A percentile compares a stretch with the other conserved stretches of the same genome.
Conservation (phyloP, 2,888 invertebrate genomes). For the Drosophila hamatofila region DNA sequence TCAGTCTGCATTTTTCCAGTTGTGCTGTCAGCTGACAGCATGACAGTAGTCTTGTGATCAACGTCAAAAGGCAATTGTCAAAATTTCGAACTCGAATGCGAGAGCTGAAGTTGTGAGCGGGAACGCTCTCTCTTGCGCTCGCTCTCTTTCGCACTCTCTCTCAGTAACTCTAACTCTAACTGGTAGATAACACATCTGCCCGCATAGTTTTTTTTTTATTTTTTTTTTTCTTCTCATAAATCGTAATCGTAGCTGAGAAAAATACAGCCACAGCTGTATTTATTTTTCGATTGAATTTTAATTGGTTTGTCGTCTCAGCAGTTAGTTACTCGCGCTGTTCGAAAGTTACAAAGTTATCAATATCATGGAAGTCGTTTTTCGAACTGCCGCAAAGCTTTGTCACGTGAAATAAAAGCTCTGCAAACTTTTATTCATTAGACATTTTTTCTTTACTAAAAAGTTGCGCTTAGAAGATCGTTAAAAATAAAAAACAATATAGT, state of each 20-base stretch:
- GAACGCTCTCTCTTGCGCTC: slow-evolving; percentile 17
- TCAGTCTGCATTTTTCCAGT: slow-evolving; percentile 55
- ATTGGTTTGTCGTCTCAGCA: slow-evolving; percentile 11
- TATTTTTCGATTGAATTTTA: slow-evolving; percentile 17
- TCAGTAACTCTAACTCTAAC: slow-evolving; percentile 9
- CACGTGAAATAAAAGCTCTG: slow-evolving; percentile 76
- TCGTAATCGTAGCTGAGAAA: slow-evolving; percentile 15
- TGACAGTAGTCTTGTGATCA: slow-evolving; percentile 81
- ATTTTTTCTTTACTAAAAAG: slow-evolving; percentile 31
- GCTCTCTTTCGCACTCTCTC: slow-evolving; percentile 18
- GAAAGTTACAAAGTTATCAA: slow-evolving; percentile 39
- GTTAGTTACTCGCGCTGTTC: slow-evolving; percentile 21
- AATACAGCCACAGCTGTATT: slow-evolving; percentile 24
- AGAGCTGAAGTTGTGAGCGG: slow-evolving; percentile 32
- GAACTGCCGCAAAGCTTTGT: slow-evolving; percentile 72
- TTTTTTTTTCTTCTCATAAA: slow-evolving; percentile 13
- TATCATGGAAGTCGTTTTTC: slow-evolving; percentile 55
- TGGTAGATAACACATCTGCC: slow-evolving; percentile 50
- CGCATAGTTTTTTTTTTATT: slow-evolving; percentile 39
- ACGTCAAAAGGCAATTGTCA: slow-evolving; percentile 79
- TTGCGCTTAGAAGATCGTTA: slow-evolving; percentile 17
- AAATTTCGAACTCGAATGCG: slow-evolving; percentile 75
- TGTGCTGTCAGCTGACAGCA: slow-evolving; percentile 76
- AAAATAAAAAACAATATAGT: neutral
- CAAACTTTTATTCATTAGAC: slow-evolving; percentile 48